Conservation (phyloP, 2,888 invertebrate species). For the Omphaloscelis lunosa region DNA sequence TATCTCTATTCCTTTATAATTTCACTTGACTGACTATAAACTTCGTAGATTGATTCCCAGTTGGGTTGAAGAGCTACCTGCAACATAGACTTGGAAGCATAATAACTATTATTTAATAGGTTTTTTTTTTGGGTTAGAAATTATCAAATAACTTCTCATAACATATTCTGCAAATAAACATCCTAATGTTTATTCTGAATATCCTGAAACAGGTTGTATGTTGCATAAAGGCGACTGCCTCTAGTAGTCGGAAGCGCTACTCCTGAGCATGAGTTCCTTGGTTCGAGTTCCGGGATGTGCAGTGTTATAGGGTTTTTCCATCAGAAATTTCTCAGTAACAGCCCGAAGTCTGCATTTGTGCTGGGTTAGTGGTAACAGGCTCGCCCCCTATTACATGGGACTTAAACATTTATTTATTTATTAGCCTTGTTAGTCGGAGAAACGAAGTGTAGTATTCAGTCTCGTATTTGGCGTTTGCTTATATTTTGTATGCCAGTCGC, state of each 20-base stretch:
- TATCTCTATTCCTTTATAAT: background rate
- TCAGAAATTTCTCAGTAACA: background rate
- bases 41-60: background rate
- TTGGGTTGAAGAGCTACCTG: slow-evolving; percentile 2
- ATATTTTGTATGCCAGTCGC: too few species aligned
- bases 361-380: background rate
- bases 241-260: too few species aligned
- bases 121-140: too few species aligned
- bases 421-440: too few species aligned
- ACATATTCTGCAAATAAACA: background rate
- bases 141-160: too few species aligned
- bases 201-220: background rate
- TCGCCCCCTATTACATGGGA: background rate
- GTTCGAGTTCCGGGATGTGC: too few species aligned
- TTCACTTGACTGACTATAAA: slow-evolving; percentile 10
- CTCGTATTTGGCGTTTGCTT: too few species aligned
- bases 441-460: too few species aligned
- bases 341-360: background rate
- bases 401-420: too few species aligned
- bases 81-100: background rate
- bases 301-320: background rate
- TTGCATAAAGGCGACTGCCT: too few species aligned
- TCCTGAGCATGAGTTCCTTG: too few species aligned
- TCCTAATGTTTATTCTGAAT: background rate
- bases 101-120: too few species aligned